Base-by-base conservation (phyloP, 2,113 vertebrate genomes). In the Pelusios castaneus region DNA sequence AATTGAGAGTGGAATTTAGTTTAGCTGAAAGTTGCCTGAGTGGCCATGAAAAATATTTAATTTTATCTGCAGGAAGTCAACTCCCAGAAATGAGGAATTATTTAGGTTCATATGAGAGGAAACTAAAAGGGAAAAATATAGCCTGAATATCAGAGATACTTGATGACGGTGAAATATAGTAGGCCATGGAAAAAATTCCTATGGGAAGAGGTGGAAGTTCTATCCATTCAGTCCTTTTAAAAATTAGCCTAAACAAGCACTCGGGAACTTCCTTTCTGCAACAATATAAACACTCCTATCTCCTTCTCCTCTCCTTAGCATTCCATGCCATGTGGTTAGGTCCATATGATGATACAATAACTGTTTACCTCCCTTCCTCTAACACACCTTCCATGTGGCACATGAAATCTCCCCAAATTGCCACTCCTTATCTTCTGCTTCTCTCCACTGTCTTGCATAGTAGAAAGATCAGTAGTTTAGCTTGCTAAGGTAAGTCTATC, bases 101-200 rank as follows among this genome's bases (percentile, higher is more conserved):
- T 80, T 95, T 10, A 43, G 73, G 91, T 29, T 89, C 91, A 52
- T 80, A 67, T 81, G 89, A 87, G 84, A 94, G 94, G 94, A 97
- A 96, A 89, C 90, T 55, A 49, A 73, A 89, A 78, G 82, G 86
- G 63, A 84, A 92, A 95, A 97, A 84, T 90, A 91, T 82, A 4
- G 0, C 93, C 91, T 56, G 56, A 25, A 54, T 93, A 95, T 93
- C 94, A 95, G 96, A 93, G 94, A 95, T 95, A 96, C 95, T 94
- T 95, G 93, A 94, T 97, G 97, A 97, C 95, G 96, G 88, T 52
- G 92, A 87, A 93, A 95, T 47, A 87, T 84, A 27, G 84, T 84
- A 92, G 94, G 95, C 94, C 96, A 96, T 91, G 96, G 96, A 97
- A 93, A 95, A 93, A 95, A 84, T 97, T 97, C 96, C 96, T 97